These are phyloP conservation scores for Eristalinus sepulchralis DNA, from an alignment of 2,888 invertebrate species.

Conservation along the genomic window DNA sequence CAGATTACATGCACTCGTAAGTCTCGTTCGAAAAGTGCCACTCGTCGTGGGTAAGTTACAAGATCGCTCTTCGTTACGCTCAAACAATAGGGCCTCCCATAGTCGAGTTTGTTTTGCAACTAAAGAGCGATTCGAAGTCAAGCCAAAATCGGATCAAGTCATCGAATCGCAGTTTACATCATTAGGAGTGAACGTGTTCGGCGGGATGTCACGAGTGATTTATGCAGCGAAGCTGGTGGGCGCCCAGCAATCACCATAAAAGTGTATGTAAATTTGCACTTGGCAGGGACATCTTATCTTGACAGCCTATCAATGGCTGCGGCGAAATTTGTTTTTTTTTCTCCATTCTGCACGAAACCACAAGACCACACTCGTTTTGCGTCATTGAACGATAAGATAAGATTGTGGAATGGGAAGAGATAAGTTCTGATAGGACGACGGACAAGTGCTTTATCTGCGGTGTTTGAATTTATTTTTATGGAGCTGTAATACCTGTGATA, in stretches of 20 bases:
- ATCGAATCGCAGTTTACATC: background rate
- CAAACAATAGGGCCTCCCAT: background rate
- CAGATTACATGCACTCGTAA: constrained; percentile 4
- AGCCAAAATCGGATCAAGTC: background rate
- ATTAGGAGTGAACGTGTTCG: background rate
- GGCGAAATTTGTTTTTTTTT: background rate
- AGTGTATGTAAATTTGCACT: background rate
- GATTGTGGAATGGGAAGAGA: background rate
- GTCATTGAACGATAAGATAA: background rate
- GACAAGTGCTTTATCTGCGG: background rate
- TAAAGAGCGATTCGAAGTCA: background rate
- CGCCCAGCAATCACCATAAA: background rate
- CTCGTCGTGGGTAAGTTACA: constrained; percentile 8
- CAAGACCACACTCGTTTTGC: background rate
- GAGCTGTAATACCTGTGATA: background rate
- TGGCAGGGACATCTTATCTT: background rate
- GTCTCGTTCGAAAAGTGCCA: constrained; percentile 10
- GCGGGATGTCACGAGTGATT: background rate
- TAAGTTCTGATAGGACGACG: background rate
- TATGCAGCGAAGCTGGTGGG: background rate
- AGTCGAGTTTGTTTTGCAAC: background rate
- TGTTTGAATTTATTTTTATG: background rate
- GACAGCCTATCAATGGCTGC: background rate
- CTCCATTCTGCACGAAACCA: background rate
- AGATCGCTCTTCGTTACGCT: background rate